Evolutionary conservation across 1,140 invertebrate genomes (phyloP), one percentile per base, ranked within the genome.

Genomic region (Orchestia grillus): DNA sequence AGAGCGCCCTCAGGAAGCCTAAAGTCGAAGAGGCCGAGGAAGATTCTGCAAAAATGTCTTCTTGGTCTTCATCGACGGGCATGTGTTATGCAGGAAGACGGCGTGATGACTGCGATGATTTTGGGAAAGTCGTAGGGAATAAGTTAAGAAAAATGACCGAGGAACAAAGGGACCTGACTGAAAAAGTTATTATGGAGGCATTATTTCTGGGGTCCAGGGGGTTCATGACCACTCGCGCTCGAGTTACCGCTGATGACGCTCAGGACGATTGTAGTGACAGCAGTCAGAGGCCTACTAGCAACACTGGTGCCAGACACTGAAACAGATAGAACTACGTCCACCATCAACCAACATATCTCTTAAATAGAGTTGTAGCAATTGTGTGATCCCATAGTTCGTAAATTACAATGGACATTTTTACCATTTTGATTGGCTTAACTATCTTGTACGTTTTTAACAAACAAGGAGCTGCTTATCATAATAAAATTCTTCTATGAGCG

Each of bases 141-240:
- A 94, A 94, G 40, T 45, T 94, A 44, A 94, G 44, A n/a, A 94
- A 45, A 45, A 94, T 94, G 92, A 94, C 43, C 36, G 92, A 44
- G 3, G 92, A 94, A 47, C 92, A 94, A 94, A 94, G 92, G 47
- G 92, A 94, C 6, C 36, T 45, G 0, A 94, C 92, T n/a, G 92
- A 94, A 40, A 94, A 94, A 40, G 44, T 94, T 36, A 94, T 94
- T 19, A 94, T 94, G 92, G 92, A 94, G 44, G 92, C 92, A 41
- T 45, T 94, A 44, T 94, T 94, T 45, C 44, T 94, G 43, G 92
- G 92, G 40, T 45, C 41, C 43, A 44, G 92, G 47, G 92, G 92
- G 11, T n/a, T 11, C 36, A 44, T 94, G 92, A 94, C 92, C 3
- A 40, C 92, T 19, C 36, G 43, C 11, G 92, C 92, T n/a, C 43